A percentile compares a stretch with the other conserved stretches of the same genome.
Conservation (phyloP, 2,113 vertebrate genomes). For the Pristiophorus japonicus region DNA sequence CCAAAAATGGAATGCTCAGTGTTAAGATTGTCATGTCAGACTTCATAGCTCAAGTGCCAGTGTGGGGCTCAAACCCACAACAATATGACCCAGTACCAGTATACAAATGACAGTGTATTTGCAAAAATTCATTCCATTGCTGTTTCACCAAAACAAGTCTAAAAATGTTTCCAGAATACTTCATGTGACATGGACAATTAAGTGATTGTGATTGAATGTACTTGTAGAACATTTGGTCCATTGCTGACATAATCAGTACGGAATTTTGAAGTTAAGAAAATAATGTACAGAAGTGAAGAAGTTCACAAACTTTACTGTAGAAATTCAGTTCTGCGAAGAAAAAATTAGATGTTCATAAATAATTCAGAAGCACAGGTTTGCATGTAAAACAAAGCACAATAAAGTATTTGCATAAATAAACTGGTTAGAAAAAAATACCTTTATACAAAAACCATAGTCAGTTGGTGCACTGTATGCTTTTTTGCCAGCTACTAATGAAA, state of each 20-base stretch:
- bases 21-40: too few relatives aligned
- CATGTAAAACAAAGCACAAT: neutral
- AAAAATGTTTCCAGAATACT: neutral
- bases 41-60: too few relatives aligned
- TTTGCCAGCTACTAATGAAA: conserved; percentile 73
- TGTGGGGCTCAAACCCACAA: too few relatives aligned
- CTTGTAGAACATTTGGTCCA: neutral
- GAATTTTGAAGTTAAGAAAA: too few relatives aligned
- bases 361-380: neutral
- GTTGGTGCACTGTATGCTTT: conserved; percentile 84
- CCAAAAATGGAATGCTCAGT: too few relatives aligned
- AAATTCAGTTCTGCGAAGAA: neutral
- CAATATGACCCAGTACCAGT: too few relatives aligned
- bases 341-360: neutral
- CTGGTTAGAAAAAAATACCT: conserved; percentile 60
- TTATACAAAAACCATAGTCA: conserved; percentile 88
- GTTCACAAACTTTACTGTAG: neutral
- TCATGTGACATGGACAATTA: neutral
- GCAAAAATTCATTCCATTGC: neutral
- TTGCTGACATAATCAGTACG: neutral
- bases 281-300: neutral
- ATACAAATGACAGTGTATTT: too few relatives aligned
- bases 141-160: neutral
- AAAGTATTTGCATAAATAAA: neutral
- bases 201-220: neutral